A percentile compares a stretch with the other conserved stretches of the same genome.
These are phyloP conservation scores for Vollenhovia emeryi DNA, from an alignment of 1,140 invertebrate genomes.

Conservation along the genomic window DNA sequence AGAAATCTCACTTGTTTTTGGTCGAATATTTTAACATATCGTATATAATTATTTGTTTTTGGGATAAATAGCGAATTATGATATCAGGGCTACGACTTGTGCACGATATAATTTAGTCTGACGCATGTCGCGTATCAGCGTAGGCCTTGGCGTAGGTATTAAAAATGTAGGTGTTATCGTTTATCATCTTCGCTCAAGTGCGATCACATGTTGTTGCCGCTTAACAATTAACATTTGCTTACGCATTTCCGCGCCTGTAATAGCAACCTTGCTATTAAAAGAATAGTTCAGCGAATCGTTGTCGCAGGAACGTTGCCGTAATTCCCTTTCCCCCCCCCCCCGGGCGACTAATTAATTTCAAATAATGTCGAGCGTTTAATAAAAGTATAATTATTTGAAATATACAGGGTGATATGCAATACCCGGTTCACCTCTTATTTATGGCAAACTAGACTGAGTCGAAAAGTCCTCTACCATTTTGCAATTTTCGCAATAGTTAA, in stretches of 20 bases:
- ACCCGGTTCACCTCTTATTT: no score
- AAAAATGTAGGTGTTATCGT: conserved; percentile 34
- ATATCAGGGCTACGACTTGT: background rate
- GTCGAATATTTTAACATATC: background rate
- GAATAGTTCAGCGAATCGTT: background rate
- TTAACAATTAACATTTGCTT: conserved; percentile 15
- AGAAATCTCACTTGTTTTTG: background rate
- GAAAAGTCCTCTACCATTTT: no score
- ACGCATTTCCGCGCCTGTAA: background rate
- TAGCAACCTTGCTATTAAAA: background rate
- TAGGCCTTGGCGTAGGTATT: background rate
- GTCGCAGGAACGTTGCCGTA: background rate
- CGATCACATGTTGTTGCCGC: conserved; percentile 14
- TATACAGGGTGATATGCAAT: no score
- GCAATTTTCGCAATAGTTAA: no score
- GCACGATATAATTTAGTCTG: background rate
- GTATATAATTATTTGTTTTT: background rate
- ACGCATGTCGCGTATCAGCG: background rate
- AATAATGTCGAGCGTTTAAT: background rate
- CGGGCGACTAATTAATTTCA: background rate
- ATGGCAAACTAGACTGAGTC: no score
- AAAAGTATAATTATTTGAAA: background rate
- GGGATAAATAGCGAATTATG: background rate
- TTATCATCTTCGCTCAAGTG: conserved; percentile 17
- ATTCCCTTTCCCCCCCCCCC: background rate